Evolutionary conservation across 2,888 invertebrate genomes (phyloP).

Genomic region (Phragmatobia fuliginosa): DNA sequence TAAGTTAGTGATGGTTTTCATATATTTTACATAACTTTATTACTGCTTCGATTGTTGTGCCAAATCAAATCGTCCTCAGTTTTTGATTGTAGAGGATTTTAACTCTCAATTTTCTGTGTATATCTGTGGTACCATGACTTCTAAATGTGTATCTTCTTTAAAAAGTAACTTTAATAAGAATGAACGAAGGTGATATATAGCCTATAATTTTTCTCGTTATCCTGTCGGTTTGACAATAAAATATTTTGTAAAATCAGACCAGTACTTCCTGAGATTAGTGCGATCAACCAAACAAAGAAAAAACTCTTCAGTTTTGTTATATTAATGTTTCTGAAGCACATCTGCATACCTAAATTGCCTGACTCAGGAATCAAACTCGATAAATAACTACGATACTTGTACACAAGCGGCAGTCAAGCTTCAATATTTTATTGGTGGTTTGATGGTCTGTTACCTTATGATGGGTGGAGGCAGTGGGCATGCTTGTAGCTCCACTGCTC

Average conservation of each 20-base stretch:
- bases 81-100: too few species aligned
- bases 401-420: background rate
- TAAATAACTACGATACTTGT: background rate
- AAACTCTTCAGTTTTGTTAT: too few species aligned
- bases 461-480: slow-evolving; percentile 78
- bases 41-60: too few species aligned
- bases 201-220: too few species aligned
- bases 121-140: background rate
- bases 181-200: too few species aligned
- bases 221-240: too few species aligned
- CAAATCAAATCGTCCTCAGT: too few species aligned
- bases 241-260: too few species aligned
- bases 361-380: background rate
- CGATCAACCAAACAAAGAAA: too few species aligned
- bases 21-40: background rate
- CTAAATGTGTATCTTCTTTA: background rate
- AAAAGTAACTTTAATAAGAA: too few species aligned
- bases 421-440: background rate
- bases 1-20: background rate
- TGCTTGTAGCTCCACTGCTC: slow-evolving; percentile 88
- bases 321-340: too few species aligned
- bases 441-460: slow-evolving; percentile 63
- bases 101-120: background rate
- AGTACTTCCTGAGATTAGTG: too few species aligned
- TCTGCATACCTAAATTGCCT: background rate